These are phyloP conservation scores for Callionymus lyra DNA, from an alignment of 2,113 vertebrate genomes.

Conservation along the genomic window DNA sequence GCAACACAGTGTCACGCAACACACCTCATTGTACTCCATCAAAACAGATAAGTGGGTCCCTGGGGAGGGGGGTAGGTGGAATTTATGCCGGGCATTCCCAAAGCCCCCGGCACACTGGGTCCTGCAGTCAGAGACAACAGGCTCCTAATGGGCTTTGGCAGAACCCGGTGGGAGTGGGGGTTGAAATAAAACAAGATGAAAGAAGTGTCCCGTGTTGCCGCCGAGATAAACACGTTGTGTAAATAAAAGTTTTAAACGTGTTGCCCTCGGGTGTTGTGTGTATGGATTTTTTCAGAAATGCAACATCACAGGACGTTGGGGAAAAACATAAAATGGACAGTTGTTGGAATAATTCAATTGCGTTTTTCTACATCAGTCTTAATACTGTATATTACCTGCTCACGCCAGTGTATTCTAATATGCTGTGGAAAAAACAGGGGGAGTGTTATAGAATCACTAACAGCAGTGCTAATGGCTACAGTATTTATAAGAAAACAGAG, in stretches of 20 bases:
- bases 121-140: constrained; percentile 13
- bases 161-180: constrained; percentile 25
- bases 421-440: too few species aligned
- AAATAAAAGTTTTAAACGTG: constrained; percentile 7
- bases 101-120: constrained; percentile 14
- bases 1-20: constrained; percentile 3
- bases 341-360: too few species aligned
- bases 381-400: too few species aligned
- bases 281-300: too few species aligned
- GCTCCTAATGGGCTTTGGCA: constrained; percentile 17
- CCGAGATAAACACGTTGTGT: constrained; percentile 5
- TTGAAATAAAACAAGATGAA: constrained; percentile 12
- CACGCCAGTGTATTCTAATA: too few species aligned
- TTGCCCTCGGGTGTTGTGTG: not conserved
- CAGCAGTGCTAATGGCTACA: too few species aligned
- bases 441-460: too few species aligned
- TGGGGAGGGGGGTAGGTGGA: constrained; percentile 22
- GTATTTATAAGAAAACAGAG: too few species aligned
- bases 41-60: constrained; percentile 18
- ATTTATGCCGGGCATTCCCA: constrained; percentile 14
- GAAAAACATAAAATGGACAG: too few species aligned
- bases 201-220: constrained; percentile 11
- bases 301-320: too few species aligned
- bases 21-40: constrained; percentile 12
- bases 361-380: too few species aligned